Percentiles rank a stretch among this genome's conserved stretches.
Evolutionary conservation across 2,888 invertebrate genomes (phyloP).

Genomic region (Zaprionus bogoriensis): DNA sequence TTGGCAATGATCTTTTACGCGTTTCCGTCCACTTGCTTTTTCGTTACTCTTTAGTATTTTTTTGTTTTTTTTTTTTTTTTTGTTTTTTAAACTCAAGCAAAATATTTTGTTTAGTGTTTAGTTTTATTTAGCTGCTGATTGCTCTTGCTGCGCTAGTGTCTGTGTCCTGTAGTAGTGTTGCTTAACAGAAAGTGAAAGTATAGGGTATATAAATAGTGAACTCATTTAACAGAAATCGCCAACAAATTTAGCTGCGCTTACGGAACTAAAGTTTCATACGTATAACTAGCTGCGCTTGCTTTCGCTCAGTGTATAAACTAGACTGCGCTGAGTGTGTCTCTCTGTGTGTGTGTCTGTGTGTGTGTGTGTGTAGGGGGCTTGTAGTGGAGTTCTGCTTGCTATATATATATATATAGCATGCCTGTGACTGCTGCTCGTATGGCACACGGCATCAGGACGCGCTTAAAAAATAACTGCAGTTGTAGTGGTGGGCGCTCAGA

Average conservation of each 20-base stretch:
- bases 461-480: slow-evolving; percentile 67
- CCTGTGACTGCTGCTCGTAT: slow-evolving; percentile 42
- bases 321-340: slow-evolving; percentile 32
- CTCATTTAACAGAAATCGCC: slow-evolving; percentile 63
- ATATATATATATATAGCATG: slow-evolving; percentile 6
- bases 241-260: slow-evolving; percentile 62
- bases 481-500: slow-evolving; percentile 51
- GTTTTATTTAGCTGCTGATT: slow-evolving; percentile 13
- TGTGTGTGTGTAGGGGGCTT: no score
- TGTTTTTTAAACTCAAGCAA: slow-evolving; percentile 56
- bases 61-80: slow-evolving; percentile 33
- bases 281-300: slow-evolving; percentile 65
- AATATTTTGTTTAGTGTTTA: slow-evolving; percentile 38
- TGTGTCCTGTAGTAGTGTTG: slow-evolving; percentile 48
- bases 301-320: slow-evolving; percentile 38
- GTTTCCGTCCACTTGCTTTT: slow-evolving; percentile 61
- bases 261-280: slow-evolving; percentile 49
- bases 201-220: slow-evolving; percentile 30
- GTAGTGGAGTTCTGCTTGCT: slow-evolving; percentile 41
- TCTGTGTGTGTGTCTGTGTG: slow-evolving; percentile 27
- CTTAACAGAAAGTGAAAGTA: slow-evolving; percentile 35
- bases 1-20: slow-evolving; percentile 82
- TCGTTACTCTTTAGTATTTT: slow-evolving; percentile 33
- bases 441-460: slow-evolving; percentile 71
- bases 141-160: slow-evolving; percentile 44